These are phyloP conservation scores for Pheucticus melanocephalus DNA, from an alignment of 2,113 vertebrate genomes.

Conservation along the genomic window DNA sequence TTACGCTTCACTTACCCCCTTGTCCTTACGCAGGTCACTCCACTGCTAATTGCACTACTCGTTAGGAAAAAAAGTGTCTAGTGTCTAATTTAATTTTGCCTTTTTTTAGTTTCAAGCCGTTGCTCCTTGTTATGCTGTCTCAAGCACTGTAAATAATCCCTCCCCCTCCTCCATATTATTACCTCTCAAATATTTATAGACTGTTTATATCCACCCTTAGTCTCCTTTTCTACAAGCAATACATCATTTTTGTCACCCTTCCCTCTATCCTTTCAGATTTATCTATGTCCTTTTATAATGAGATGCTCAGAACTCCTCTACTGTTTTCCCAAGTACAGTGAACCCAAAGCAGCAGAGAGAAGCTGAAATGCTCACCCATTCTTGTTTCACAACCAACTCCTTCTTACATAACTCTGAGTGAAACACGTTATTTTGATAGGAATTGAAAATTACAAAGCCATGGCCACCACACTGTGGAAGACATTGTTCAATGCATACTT, in stretches of 20 bases:
- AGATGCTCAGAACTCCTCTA: conserved; percentile 63
- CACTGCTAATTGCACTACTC: conserved; percentile 30
- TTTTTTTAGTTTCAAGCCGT: conserved; percentile 67
- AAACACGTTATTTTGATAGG: rapidly evolving
- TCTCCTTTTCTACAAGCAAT: conserved; percentile 71
- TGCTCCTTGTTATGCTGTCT: conserved; percentile 73
- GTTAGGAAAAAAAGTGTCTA: conserved; percentile 43
- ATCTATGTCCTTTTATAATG: conserved; percentile 73
- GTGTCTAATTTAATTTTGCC: conserved; percentile 53
- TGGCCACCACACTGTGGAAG: background rate
- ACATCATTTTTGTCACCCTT: conserved; percentile 76
- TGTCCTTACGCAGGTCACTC: conserved; percentile 60
- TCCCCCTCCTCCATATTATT: conserved; percentile 74
- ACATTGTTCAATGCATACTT: background rate
- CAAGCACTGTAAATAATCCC: conserved; percentile 75
- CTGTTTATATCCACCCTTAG: conserved; percentile 72
- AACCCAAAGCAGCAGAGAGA: background rate
- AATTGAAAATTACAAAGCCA: background rate
- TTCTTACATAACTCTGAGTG: background rate
- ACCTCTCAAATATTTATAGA: conserved; percentile 81
- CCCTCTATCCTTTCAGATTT: conserved; percentile 70
- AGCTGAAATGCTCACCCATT: background rate
- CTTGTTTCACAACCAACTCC: background rate
- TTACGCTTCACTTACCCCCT: conserved; percentile 64
- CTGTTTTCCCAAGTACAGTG: background rate